Evolutionary conservation across 1,140 invertebrate genomes (phyloP), one percentile per base, ranked within the genome.

Genomic region (Drosophila parabipectinata): DNA sequence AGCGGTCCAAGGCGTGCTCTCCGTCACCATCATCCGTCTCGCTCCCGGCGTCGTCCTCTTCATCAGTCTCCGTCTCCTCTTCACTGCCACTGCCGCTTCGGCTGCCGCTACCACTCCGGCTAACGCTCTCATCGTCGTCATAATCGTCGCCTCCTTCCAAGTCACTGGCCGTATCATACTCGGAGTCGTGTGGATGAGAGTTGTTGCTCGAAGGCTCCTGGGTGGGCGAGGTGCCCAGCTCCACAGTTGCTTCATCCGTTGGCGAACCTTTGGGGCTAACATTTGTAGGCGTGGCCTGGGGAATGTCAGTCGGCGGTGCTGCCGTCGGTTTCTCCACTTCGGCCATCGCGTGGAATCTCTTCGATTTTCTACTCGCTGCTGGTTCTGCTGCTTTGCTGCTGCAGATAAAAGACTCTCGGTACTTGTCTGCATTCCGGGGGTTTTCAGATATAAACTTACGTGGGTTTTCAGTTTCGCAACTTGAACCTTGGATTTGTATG

Each of bases 1-100:
- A 94, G 73, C 94, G 93, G 64, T 94, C 94, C 39, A 93, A 48
- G 62, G 90, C 84, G 8, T 69, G 54, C 77, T 91, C 28, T 90
- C 93, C 78, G 92, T 92, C 18, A 91, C 92, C 50, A 72, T 83
- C 83, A 1, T 92, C 93, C 79, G 93, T 92, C 48, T 92, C 92
- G 45, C 93, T 92, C 71, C 93, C 93, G 50, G 93, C 93, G 45
- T 93, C 93, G n/a, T 92, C 92, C n/a, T 91, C 91, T 0, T 82
- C 79, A 9, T 82, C 79, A 6, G 77, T 76, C 10, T 79, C 77
- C 0, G 77, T 58, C 6, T 81, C 75, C 28, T 91, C 93, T 45
- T 93, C 93, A 32, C 92, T 92, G 9, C 90, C 92, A 15, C 56
- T 79, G 9, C 71, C 92, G 91, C 61, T 92, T 90, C 92, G 34